Base-by-base conservation (phyloP, 2,888 invertebrate genomes). In the Pyrrhosoma nymphula region DNA sequence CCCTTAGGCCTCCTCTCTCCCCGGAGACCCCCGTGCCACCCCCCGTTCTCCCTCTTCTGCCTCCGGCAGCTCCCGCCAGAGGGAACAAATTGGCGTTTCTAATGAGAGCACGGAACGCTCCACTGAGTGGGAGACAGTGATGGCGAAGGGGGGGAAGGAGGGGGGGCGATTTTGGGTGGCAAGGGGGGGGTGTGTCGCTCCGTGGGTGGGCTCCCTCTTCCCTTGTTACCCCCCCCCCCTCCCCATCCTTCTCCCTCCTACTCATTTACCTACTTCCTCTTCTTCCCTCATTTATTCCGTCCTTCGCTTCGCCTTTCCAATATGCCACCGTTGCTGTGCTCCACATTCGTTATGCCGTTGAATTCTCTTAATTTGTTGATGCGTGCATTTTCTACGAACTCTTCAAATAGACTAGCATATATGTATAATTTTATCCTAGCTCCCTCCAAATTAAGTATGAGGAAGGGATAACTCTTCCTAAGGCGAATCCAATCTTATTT, bases 61-160 rank as follows among this genome's bases (percentile, higher is more conserved):
- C 63, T 63, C 63, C 93, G 63, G 91, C 63, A 23, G 30, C 56
- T 90, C 56, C 91, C 93, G 39, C 47, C 93, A 69, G 93, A 26
- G 69, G 12, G 93, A 93, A 93, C 93, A 93, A 93, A 93, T 93
- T 93, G 93, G 93, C 93, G 93, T 93, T 93, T 93, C 69, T 93
- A 93, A 93, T 93, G 93, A 93, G 93, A 47, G 69, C 69, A 69
- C 93, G 35, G 47, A 69, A 93, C 82, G 82, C 82, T 30, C 82
- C 82, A 82, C 30, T 82, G 82, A 35, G 82, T 26, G 82, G 35
- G 75, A 26, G 75, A 82, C 26, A 69, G 69, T 69, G 69, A 10
- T 23, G n/a, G n/a, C 10, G 69, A n/a, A 4, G 14, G n/a, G n/a
- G 69, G n/a, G 69, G n/a, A 23, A 0, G 60, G 69, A 6, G 69